Conservation (phyloP, 1,140 invertebrate genomes). For the Cyclina sinensis region DNA sequence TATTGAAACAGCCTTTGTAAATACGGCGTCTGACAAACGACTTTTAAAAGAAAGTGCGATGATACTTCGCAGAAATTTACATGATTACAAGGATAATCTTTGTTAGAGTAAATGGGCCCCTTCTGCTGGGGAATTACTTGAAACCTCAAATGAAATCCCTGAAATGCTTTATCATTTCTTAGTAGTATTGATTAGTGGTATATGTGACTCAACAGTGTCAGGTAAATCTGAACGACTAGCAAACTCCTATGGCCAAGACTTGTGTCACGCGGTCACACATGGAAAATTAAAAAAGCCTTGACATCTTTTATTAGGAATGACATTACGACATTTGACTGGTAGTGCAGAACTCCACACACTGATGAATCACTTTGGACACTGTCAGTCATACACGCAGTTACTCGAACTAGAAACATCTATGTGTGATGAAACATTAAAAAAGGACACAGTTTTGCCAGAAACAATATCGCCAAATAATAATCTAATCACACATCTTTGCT, state of each 20-base stretch:
- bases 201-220: too few relatives aligned
- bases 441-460: neutral
- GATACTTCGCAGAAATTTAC: too few relatives aligned
- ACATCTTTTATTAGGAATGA: slow-evolving; percentile 52
- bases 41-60: neutral
- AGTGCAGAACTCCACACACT: slow-evolving; percentile 57
- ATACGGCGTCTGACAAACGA: slow-evolving; percentile 6
- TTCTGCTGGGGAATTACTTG: too few relatives aligned
- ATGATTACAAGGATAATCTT: too few relatives aligned
- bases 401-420: slow-evolving; percentile 42
- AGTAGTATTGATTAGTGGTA: neutral
- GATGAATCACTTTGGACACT: slow-evolving; percentile 54
- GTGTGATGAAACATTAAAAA: neutral
- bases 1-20: slow-evolving; percentile 33
- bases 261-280: slow-evolving; percentile 34
- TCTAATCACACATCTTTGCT: slow-evolving; percentile 40
- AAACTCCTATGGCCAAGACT: slow-evolving; percentile 33
- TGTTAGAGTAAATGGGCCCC: slow-evolving; percentile 54
- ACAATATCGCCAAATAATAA: slow-evolving; percentile 57
- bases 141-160: neutral
- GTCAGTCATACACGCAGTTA: slow-evolving; percentile 30
- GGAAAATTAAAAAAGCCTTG: slow-evolving; percentile 61
- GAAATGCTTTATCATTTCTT: neutral
- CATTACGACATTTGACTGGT: slow-evolving; percentile 58
- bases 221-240: neutral